Base-by-base conservation (phyloP, 2,113 vertebrate species). In the Arothron firmamentum region DNA sequence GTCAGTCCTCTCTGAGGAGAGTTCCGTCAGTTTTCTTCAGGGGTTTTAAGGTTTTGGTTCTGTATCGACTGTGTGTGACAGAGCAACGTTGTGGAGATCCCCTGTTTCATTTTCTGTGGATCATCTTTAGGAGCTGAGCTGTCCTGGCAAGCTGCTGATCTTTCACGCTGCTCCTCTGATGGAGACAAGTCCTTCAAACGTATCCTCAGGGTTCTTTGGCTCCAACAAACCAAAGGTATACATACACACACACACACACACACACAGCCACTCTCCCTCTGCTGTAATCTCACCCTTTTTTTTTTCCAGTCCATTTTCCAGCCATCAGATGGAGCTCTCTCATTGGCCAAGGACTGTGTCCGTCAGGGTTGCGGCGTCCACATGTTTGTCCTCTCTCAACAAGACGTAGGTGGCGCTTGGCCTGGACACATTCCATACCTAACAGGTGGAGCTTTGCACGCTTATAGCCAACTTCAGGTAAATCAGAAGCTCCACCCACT, bases 381-480 rank as follows among this genome's bases (percentile, higher is more conserved):
- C 71, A 79, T 91, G 49, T 93, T 91, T 62, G 56, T 88, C 65
- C 88, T 93, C 41, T 86, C 88, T 3, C 83, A 87, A 48, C 87
- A 89, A 52, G 81, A 87, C 14, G 86, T 92, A 45, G 91, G 91
- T 5, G 85, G 88, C 42, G 88, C 90, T 16, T 91, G 91, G 88
- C 89, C 90, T 0, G 90, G 90, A 0, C 84, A 92, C 64, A 56
- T 89, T 23, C 84, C 91, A 6, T 86, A 88, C 61, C 74, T 90
- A 3, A 92, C 88, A 34, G 91, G 92, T 6, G 91, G 92, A 20
- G 82, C 77, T 12, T 51, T 92, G 52, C 71, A 82, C 81, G 72
- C 66, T 50, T 93, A 91, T 70, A 72, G 60, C 67, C 80, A 82
- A 75, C 85, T 93, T 2, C 86, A 90, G 92, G 92, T 92, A 81